Conservation (phyloP, 2,113 vertebrate genomes). For the Hassar affinis region DNA sequence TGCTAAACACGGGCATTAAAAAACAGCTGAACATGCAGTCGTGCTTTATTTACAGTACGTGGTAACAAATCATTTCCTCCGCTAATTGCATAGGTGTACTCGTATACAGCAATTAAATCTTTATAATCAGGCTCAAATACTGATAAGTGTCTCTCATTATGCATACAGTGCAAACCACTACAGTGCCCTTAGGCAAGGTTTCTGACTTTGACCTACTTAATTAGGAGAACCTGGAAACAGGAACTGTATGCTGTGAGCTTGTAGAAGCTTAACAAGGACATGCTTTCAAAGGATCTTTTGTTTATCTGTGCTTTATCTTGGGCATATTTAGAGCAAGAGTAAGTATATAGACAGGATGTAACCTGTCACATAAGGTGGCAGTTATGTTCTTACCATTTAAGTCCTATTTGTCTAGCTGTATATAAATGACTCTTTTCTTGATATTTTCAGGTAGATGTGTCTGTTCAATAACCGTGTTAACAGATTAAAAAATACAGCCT, state of each 20-base stretch:
- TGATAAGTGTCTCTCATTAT: not conserved
- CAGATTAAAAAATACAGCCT: not conserved
- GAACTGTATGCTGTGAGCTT: not conserved
- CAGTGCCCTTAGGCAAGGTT: slow-evolving; percentile 25
- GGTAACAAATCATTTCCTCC: not conserved
- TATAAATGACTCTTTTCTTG: not conserved
- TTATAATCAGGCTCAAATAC: slow-evolving; percentile 4
- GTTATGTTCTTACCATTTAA: not conserved
- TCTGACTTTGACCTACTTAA: slow-evolving; percentile 18
- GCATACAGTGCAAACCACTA: not conserved
- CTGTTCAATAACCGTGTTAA: not conserved
- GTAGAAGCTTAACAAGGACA: slow-evolving; percentile 10
- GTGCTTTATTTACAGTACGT: not conserved
- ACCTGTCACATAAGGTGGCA: not conserved
- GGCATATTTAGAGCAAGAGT: slow-evolving; percentile 12
- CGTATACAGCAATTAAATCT: not conserved
- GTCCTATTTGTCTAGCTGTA: not conserved
- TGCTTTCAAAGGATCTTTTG: slow-evolving; percentile 28
- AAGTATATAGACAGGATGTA: not conserved
- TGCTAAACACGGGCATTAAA: not conserved
- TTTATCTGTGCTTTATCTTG: slow-evolving; percentile 1
- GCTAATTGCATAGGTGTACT: not conserved
- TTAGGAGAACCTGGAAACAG: slow-evolving; percentile 12
- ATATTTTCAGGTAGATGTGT: not conserved
- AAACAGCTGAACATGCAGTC: not conserved